Percentiles rank a stretch among this genome's conserved stretches.
Evolutionary conservation across 2,797 vertebrate species (phyloP).

Genomic region (Delichon dasypus): DNA sequence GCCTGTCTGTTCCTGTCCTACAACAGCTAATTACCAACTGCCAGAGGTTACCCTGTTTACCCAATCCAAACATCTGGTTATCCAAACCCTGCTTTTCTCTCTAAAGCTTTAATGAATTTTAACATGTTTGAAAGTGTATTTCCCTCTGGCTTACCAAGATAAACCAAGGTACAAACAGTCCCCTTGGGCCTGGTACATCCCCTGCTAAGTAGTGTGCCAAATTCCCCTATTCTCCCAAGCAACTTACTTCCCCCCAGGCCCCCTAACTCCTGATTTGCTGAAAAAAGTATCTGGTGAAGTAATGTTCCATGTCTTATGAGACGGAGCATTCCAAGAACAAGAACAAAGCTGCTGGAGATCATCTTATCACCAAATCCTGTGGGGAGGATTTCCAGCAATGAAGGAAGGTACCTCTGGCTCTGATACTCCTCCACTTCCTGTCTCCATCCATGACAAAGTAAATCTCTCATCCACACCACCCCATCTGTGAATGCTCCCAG

Average conservation of each 20-base stretch:
- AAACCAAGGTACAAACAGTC: slow-evolving; percentile 2
- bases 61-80: not conserved
- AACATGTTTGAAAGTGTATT: slow-evolving; percentile 6
- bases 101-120: not conserved
- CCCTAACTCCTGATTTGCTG: not conserved
- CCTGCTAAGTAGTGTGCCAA: not conserved
- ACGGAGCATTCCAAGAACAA: not conserved
- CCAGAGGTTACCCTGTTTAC: not conserved
- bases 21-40: not conserved
- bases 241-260: not conserved
- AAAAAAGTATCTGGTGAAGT: not conserved
- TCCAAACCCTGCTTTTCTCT: not conserved
- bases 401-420: not conserved
- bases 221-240: not conserved
- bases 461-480: not conserved
- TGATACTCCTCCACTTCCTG: not conserved
- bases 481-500: not conserved
- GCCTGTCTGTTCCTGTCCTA: not conserved
- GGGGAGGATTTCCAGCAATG: not conserved
- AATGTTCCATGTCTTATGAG: not conserved
- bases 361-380: not conserved
- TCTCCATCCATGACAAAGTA: not conserved
- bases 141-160: slow-evolving; percentile 10
- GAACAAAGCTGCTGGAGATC: not conserved
- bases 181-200: not conserved